Conservation (phyloP, 37 sponge, comb jelly and placozoan genomes). For the Tethya wilhelma region DNA sequence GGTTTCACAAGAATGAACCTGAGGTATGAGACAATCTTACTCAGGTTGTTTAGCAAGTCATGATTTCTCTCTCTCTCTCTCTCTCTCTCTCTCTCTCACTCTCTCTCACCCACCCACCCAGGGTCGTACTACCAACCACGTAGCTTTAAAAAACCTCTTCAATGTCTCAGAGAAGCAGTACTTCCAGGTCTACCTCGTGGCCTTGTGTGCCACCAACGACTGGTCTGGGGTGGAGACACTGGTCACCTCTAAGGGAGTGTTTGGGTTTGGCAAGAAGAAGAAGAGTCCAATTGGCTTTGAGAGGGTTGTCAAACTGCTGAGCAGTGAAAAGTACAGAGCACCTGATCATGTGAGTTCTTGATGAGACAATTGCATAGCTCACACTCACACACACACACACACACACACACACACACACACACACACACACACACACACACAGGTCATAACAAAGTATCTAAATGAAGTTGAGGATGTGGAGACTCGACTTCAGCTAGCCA, state of each 20-base stretch:
- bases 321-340: slow-evolving; percentile 2
- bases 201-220: slow-evolving; percentile 15
- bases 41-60: too few species aligned
- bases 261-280: slow-evolving; percentile 64
- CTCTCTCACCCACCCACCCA: not conserved
- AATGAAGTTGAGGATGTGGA: slow-evolving; percentile 59
- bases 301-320: slow-evolving; percentile 36
- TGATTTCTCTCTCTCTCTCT: too few species aligned
- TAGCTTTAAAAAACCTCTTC: slow-evolving; percentile 26
- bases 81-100: not conserved
- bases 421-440: too few species aligned
- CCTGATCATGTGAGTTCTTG: slow-evolving; percentile 6
- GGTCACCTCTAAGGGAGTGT: slow-evolving; percentile 63
- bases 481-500: slow-evolving; percentile 40
- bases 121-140: slow-evolving; percentile 35
- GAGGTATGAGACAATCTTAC: slow-evolving; percentile 14
- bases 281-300: slow-evolving; percentile 71
- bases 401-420: too few species aligned
- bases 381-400: too few species aligned
- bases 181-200: slow-evolving; percentile 37
- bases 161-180: slow-evolving; percentile 63
- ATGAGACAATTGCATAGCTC: too few species aligned
- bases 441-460: slow-evolving; percentile 44
- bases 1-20: slow-evolving; percentile 4
- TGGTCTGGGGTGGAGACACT: slow-evolving; percentile 50